Evolutionary conservation across 2,888 invertebrate species (phyloP).

Genomic region (Hypomecis atomaria): DNA sequence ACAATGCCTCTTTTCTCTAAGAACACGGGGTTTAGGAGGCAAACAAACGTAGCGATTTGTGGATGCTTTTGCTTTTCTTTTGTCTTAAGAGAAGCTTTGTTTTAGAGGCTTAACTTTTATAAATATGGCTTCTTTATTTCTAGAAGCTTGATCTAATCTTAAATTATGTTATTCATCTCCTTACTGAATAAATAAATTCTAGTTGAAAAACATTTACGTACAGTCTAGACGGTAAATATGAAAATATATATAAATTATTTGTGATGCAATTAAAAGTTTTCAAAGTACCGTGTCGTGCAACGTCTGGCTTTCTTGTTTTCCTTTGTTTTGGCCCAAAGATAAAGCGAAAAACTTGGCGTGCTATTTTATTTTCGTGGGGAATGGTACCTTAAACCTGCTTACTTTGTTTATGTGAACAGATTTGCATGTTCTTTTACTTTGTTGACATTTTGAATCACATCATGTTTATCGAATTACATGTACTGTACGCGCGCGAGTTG

Average conservation of each 20-base stretch:
- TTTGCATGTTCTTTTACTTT: not conserved
- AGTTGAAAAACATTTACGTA: not conserved
- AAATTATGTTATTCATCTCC: not conserved
- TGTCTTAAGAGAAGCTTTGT: constrained; percentile 43
- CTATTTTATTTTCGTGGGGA: constrained; percentile 13
- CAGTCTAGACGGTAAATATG: constrained; percentile 16
- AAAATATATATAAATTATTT: constrained; percentile 6
- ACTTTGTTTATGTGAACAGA: not conserved
- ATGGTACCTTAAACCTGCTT: not conserved
- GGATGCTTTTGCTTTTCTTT: constrained; percentile 46
- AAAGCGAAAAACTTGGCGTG: constrained; percentile 23
- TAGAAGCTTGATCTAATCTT: not conserved
- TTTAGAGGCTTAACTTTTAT: constrained; percentile 39
- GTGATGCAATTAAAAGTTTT: constrained; percentile 18
- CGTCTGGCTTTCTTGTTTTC: constrained; percentile 13
- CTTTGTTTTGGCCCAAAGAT: constrained; percentile 18
- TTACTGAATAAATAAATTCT: not conserved
- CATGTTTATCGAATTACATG: too few species aligned
- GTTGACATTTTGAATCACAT: not conserved
- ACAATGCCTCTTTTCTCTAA: constrained; percentile 46
- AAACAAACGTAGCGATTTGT: constrained; percentile 46
- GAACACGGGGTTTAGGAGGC: constrained; percentile 44
- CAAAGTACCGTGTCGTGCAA: constrained; percentile 10
- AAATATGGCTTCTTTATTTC: constrained; percentile 23
- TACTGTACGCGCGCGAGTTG: too few species aligned